Conservation (phyloP, 2,113 vertebrate genomes). For the Hydrochoerus hydrochaeris region DNA sequence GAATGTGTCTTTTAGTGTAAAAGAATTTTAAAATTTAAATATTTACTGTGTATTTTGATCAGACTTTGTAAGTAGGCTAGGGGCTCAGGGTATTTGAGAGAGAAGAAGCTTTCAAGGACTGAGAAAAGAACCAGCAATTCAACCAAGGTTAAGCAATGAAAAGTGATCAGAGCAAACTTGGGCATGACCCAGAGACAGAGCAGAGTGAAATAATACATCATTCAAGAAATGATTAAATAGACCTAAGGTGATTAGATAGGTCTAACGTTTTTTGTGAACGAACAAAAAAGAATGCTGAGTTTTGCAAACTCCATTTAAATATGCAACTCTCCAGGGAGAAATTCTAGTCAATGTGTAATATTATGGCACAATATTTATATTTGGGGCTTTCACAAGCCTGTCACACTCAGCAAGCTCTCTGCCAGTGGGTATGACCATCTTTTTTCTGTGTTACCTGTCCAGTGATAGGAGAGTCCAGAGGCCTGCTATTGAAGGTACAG, state of each 20-base stretch:
- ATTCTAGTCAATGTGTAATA: background rate
- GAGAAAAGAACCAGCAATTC: background rate
- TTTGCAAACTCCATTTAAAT: background rate
- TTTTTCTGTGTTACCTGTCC: background rate
- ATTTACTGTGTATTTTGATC: background rate
- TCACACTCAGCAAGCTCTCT: background rate
- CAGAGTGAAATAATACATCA: background rate
- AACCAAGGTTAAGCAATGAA: background rate
- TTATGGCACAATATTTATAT: background rate
- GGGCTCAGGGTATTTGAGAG: background rate
- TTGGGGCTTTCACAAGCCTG: background rate
- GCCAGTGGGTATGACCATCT: background rate
- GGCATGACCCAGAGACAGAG: background rate
- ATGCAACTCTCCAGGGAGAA: background rate
- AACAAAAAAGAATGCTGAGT: background rate
- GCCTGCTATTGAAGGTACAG: background rate
- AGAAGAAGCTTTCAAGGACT: background rate
- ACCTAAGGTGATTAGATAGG: background rate
- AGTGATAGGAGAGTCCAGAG: background rate
- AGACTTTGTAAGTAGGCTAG: background rate
- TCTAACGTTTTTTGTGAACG: background rate
- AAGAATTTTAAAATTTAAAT: background rate
- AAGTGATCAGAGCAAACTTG: slow-evolving; percentile 5
- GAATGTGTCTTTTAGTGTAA: background rate
- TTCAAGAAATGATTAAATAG: slow-evolving; percentile 1